Evolutionary conservation across 2,797 vertebrate genomes (phyloP), one percentile per base, ranked within the genome.

Genomic region (Hydrolagus colliei): DNA sequence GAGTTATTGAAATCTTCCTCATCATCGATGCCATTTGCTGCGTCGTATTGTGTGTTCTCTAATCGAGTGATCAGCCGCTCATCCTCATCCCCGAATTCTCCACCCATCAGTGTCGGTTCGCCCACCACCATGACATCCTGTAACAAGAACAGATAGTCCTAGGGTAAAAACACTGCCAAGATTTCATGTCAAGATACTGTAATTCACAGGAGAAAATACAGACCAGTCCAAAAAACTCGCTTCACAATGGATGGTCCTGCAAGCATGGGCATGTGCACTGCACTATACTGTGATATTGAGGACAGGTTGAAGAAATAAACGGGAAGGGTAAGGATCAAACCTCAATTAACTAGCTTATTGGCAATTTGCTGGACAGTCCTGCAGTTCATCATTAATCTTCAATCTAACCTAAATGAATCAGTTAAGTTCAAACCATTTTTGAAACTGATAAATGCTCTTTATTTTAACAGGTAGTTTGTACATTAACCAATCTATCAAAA

Each of bases 121-220:
- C 98, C 97, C 87, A 99, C 98, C 89, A 99, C 97, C 97, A 99
- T 99, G 93, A 99, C 97, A 89, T 99, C 97, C 97, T 99, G 94
- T 92, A 92, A 94, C 27, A 78, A 27, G 35, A n/a, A 86, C 67
- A 63, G 12, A 16, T 35, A 72, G 52, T 16, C 63, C 86, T 20
- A 35, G 67, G 65, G 65, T 84, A 84, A 84, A 27, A 84, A 84
- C 65, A 84, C 2, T 71, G 79, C 65, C 67, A 67, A 52, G 32
- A 52, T 84, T 71, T 52, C n/a, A 18, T 35, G 67, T 71, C 27
- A 67, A 68, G 27, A 27, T 27, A 27, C 27, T 71, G 41, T 5
- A 27, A 41, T 10, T 76, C 4, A 41, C 16, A 11, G 32, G 35
- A 76, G 41, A 52, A 52, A 52, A 59, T 76, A 8, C 52, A 20